phyloP scores from a whole-genome alignment of 2,113 vertebrate species.

The Stictonetta naevosa region DNA sequence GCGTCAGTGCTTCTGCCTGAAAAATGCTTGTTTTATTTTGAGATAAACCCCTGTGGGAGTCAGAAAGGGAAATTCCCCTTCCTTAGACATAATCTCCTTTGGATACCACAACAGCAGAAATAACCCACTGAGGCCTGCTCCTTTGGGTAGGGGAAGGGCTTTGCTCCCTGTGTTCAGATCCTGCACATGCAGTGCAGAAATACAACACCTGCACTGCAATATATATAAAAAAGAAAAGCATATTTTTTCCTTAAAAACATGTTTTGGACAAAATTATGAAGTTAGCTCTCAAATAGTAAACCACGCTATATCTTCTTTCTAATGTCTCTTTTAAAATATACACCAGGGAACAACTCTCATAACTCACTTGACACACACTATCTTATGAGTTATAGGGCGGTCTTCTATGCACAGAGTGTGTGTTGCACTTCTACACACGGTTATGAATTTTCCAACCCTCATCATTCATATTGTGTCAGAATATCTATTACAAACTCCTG shows the following conservation, averaged over 20 bases:
- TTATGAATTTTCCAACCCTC: slow-evolving; percentile 61
- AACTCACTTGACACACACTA: slow-evolving; percentile 16
- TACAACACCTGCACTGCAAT: background rate
- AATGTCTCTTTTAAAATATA: slow-evolving; percentile 44
- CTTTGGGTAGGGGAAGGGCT: background rate
- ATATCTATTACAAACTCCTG: slow-evolving; percentile 54
- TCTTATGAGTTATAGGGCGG: slow-evolving; percentile 61
- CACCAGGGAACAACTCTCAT: slow-evolving; percentile 11
- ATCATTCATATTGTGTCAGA: slow-evolving; percentile 35
- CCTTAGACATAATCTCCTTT: background rate
- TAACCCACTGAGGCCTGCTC: background rate
- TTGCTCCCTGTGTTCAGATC: background rate
- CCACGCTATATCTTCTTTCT: background rate
- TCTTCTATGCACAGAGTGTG: background rate
- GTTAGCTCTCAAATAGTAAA: slow-evolving; percentile 37
- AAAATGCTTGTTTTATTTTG: background rate
- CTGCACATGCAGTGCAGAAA: background rate
- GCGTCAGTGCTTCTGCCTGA: background rate
- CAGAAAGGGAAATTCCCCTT: background rate
- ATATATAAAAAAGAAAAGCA: background rate
- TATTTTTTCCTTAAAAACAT: slow-evolving; percentile 5
- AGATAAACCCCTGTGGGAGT: background rate
- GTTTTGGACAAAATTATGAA: slow-evolving; percentile 16
- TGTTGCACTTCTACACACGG: slow-evolving; percentile 17
- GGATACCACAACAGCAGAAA: background rate